Percentiles rank a stretch among this genome's conserved stretches.
phyloP scores from a whole-genome alignment of 2,113 vertebrate genomes.

The Pheucticus melanocephalus region DNA sequence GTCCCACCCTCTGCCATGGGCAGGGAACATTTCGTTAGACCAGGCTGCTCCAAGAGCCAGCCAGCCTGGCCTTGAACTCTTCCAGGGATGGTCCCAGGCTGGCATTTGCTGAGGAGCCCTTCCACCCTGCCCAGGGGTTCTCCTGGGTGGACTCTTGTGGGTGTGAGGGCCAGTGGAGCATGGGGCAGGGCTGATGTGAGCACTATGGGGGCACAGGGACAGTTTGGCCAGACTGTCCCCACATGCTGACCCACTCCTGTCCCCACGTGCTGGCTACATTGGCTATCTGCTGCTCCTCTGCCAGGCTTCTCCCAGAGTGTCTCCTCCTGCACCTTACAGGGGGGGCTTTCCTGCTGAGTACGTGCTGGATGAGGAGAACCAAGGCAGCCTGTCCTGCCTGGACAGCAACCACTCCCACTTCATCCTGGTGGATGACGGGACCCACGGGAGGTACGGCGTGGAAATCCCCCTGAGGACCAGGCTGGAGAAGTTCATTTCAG shows the following conservation, averaged over 20 bases:
- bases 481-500: conserved; percentile 88
- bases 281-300: not conserved
- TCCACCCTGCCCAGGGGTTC: not conserved
- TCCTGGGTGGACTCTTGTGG: not conserved
- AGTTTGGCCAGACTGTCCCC: not conserved
- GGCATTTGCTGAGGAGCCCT: not conserved
- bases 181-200: not conserved
- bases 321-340: conserved; percentile 67
- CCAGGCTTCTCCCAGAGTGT: not conserved
- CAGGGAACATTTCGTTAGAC: not conserved
- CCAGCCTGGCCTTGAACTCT: not conserved
- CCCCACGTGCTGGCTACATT: not conserved
- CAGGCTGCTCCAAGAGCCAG: not conserved
- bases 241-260: rapidly evolving
- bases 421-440: conserved; percentile 93
- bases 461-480: conserved; percentile 84
- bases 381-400: conserved; percentile 85
- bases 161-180: not conserved
- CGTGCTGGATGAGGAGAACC: conserved; percentile 79
- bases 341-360: conserved; percentile 86
- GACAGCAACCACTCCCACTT: conserved; percentile 96
- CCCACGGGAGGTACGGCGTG: conserved; percentile 83
- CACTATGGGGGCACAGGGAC: not conserved
- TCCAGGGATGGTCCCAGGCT: not conserved
- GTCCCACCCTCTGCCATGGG: not conserved